Evolutionary conservation across 2,113 vertebrate species (phyloP).

Genomic region (Edolisoma coerulescens): DNA sequence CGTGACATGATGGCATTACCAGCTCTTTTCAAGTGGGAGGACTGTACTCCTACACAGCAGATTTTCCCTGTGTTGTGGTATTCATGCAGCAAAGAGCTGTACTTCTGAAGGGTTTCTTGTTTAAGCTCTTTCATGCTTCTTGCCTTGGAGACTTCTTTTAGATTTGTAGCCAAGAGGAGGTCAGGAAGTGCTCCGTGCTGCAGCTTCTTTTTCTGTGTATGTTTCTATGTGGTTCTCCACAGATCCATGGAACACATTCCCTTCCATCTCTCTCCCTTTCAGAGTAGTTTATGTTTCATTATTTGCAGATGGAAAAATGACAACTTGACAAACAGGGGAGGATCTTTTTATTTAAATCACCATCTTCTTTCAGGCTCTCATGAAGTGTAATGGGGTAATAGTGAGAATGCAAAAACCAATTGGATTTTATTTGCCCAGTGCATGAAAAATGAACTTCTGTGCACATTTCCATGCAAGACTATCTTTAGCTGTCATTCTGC

Average conservation of each 20-base stretch:
- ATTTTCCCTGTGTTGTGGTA: slow-evolving; percentile 81
- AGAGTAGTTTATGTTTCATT: slow-evolving; percentile 59
- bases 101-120: slow-evolving; percentile 67
- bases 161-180: slow-evolving; percentile 59
- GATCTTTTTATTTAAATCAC: slow-evolving; percentile 62
- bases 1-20: slow-evolving; percentile 77
- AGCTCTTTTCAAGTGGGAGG: slow-evolving; percentile 76
- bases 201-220: slow-evolving; percentile 65
- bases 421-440: background rate
- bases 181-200: slow-evolving; percentile 59
- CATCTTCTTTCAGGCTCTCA: slow-evolving; percentile 13
- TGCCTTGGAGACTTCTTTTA: slow-evolving; percentile 44
- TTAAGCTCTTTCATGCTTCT: slow-evolving; percentile 62
- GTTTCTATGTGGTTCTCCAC: slow-evolving; percentile 67
- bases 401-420: slow-evolving; percentile 44
- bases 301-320: slow-evolving; percentile 64
- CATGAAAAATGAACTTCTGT: background rate
- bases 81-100: slow-evolving; percentile 64
- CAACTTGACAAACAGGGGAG: slow-evolving; percentile 56
- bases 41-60: slow-evolving; percentile 73
- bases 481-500: slow-evolving; percentile 44
- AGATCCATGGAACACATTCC: slow-evolving; percentile 55
- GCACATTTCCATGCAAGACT: background rate
- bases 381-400: slow-evolving; percentile 42
- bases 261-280: slow-evolving; percentile 35